A percentile compares a stretch with the other conserved stretches of the same genome.
Conservation (phyloP, 1,140 invertebrate species). For the Phortica variegata region DNA sequence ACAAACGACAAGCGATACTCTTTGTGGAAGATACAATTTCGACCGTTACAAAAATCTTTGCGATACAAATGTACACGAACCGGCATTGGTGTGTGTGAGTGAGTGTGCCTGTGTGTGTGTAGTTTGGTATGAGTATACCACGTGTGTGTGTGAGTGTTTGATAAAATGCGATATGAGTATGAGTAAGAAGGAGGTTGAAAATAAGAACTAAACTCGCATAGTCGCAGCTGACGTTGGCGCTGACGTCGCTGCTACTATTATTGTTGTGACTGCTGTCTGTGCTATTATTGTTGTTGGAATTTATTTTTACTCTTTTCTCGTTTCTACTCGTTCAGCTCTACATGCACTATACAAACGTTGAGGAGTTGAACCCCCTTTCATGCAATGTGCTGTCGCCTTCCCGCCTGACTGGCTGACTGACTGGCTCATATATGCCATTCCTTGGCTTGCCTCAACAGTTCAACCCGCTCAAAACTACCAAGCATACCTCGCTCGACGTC, state of each 20-base stretch:
- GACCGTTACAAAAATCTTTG: constrained; percentile 53
- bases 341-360: too few relatives aligned
- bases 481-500: constrained; percentile 1
- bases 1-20: constrained; percentile 5
- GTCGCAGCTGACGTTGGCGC: constrained; percentile 7
- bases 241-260: constrained; percentile 4
- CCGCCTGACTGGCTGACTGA: too few relatives aligned
- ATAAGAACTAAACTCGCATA: constrained; percentile 13
- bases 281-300: too few relatives aligned
- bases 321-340: too few relatives aligned
- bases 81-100: constrained; percentile 8
- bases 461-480: too few relatives aligned
- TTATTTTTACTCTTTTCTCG: too few relatives aligned
- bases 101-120: constrained; percentile 16
- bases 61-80: too few relatives aligned
- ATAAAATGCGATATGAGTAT: constrained; percentile 54
- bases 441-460: too few relatives aligned
- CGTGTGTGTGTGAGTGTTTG: constrained; percentile 48
- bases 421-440: too few relatives aligned
- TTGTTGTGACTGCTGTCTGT: constrained; percentile 6
- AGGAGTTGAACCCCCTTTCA: too few relatives aligned
- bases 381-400: too few relatives aligned
- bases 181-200: constrained; percentile 2
- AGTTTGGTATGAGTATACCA: neutral
- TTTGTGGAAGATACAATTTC: constrained; percentile 44